phyloP scores from a whole-genome alignment of 1,140 invertebrate species.

The Radopholus similis region DNA sequence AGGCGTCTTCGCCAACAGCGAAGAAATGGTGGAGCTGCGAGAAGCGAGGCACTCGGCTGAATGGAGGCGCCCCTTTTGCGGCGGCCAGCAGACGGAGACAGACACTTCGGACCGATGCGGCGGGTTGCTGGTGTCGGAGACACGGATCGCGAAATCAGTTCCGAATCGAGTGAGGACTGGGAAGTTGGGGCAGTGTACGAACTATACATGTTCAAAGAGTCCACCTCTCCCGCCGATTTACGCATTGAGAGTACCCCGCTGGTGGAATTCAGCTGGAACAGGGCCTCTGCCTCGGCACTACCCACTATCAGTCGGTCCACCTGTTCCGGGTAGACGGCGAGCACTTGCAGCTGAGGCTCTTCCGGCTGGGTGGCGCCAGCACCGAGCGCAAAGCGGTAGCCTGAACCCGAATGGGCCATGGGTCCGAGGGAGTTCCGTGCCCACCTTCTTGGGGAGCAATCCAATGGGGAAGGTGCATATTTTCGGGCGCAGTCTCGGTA shows the following conservation, averaged over 20 bases:
- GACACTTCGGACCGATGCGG: conserved; percentile 40
- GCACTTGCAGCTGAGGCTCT: conserved; percentile 20
- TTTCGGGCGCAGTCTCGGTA: conserved; percentile 87
- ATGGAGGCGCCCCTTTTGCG: conserved; percentile 76
- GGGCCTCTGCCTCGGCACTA: conserved; percentile 8
- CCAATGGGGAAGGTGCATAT: conserved; percentile 66
- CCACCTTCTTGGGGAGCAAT: conserved; percentile 18
- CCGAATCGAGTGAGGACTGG: too few species aligned
- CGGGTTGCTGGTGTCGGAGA: conserved; percentile 48
- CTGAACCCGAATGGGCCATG: neutral
- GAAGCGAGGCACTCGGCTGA: conserved; percentile 69
- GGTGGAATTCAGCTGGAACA: conserved; percentile 38
- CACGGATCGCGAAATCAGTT: conserved; percentile 42
- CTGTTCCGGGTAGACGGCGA: conserved; percentile 46
- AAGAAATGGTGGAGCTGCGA: conserved; percentile 73
- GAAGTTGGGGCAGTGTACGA: conserved; percentile 18
- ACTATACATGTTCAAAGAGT: neutral
- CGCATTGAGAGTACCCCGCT: conserved; percentile 17
- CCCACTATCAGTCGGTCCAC: conserved; percentile 34
- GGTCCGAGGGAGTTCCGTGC: neutral
- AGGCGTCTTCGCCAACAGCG: conserved; percentile 77
- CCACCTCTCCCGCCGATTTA: conserved; percentile 26
- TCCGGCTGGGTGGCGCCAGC: neutral
- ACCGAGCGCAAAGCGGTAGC: neutral
- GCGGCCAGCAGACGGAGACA: conserved; percentile 26